Percentiles rank a stretch among this genome's conserved stretches.
Conservation (phyloP, 1,140 invertebrate species). For the Philopotamus ludificatus region DNA sequence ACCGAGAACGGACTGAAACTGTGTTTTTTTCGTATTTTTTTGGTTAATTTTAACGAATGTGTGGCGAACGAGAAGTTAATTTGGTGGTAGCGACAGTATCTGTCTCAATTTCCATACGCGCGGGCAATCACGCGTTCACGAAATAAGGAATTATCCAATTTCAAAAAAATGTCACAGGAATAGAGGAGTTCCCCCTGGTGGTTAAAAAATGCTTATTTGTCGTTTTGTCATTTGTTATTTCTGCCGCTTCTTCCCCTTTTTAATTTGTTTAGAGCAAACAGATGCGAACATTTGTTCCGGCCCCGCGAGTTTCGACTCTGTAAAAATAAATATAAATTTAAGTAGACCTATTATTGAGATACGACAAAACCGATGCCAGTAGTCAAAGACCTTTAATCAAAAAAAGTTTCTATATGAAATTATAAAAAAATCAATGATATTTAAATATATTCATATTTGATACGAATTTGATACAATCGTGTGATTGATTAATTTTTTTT, state of each 20-base stretch:
- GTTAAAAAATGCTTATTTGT: slow-evolving; percentile 29
- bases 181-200: not conserved
- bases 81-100: too few species aligned
- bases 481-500: too few species aligned
- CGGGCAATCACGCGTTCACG: not conserved
- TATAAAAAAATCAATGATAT: not conserved
- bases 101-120: not conserved
- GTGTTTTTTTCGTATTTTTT: too few species aligned
- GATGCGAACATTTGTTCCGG: slow-evolving; percentile 36
- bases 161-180: slow-evolving; percentile 3
- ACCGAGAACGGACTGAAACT: too few species aligned
- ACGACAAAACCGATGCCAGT: slow-evolving; percentile 1
- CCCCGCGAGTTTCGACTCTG: slow-evolving; percentile 1
- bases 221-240: slow-evolving; percentile 34
- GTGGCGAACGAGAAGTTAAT: not conserved
- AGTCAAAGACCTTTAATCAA: not conserved
- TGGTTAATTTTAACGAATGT: not conserved
- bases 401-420: not conserved
- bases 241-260: slow-evolving; percentile 30
- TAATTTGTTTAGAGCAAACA: slow-evolving; percentile 37
- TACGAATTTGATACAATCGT: too few species aligned
- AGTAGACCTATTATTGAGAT: slow-evolving; percentile 31
- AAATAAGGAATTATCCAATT: slow-evolving; percentile 27
- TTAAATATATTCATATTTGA: too few species aligned
- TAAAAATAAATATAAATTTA: slow-evolving; percentile 35